Base-by-base conservation (phyloP, 2,113 vertebrate species). In the Tricholaema leucomelas region DNA sequence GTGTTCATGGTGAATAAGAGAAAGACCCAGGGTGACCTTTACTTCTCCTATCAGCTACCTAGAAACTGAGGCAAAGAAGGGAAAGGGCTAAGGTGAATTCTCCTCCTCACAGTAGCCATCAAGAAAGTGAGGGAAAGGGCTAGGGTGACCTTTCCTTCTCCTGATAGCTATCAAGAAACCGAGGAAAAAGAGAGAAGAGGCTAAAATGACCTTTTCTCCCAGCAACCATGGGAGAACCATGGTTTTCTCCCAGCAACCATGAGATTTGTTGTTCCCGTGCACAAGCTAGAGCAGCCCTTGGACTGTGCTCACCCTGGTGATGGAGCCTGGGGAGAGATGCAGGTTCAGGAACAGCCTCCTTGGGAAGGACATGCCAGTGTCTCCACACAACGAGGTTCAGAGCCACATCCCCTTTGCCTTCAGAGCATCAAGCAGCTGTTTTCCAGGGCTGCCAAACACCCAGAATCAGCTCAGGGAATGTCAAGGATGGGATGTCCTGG, bases 311-410 rank as follows among this genome's bases (percentile, higher is more conserved):
- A 50, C 48, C 23, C 48, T 48, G 21, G 17, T 48, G 23, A 24
- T 12, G 67, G 46, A 54, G 42, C 52, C 44, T 24, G 27, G 28
- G 52, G 25, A 59, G n/a, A 14, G 54, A 23, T n/a, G 5, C 75
- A 15, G 36, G 12, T 52, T 63, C 81, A 6, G 23, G 25, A 69
- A 8, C 35, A 71, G 28, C 33, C 36, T n/a, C 70, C 27, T 42
- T 5, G 0, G n/a, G 30, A 56, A 71, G n/a, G 38, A n/a, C 1
- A 2, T 10, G 8, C 18, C n/a, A 2, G 1, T 2, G 2, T 15
- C n/a, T 58, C 44, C 0, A 1, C 38, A 2, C 0, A 9, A 19
- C 0, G 3, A 61, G 18, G 25, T 15, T 25, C 46, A 31, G 27
- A 50, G 7, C 48, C 46, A 48, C 46, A 48, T 48, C 46, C 46